These are phyloP conservation scores for Cuculus canorus DNA, from an alignment of 2,797 vertebrate species.

Conservation along the genomic window DNA sequence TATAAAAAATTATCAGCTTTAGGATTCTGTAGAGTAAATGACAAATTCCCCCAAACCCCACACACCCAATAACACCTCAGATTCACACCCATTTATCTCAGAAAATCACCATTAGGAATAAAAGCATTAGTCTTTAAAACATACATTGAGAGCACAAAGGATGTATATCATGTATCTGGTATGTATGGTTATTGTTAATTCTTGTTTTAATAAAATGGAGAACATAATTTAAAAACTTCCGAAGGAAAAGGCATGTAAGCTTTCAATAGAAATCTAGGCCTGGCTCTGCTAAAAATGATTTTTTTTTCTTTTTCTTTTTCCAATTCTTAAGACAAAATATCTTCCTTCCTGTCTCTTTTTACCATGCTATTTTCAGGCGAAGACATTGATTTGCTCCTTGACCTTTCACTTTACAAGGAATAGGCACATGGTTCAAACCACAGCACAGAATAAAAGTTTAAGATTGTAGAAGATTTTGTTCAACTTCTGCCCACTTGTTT, in stretches of 20 bases:
- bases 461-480: not conserved
- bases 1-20: not conserved
- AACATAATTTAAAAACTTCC: not conserved
- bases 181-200: not conserved
- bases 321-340: rapidly evolving
- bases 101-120: not conserved
- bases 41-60: rapidly evolving
- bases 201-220: not conserved
- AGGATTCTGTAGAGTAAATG: not conserved
- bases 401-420: not conserved
- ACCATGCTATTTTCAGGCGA: not conserved
- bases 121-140: not conserved
- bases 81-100: not conserved
- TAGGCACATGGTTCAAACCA: not conserved
- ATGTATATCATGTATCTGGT: not conserved
- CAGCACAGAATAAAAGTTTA: not conserved
- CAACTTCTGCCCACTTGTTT: not conserved
- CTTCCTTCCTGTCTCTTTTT: not conserved
- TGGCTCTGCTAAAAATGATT: not conserved
- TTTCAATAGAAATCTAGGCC: not conserved
- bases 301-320: not conserved
- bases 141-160: not conserved
- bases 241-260: not conserved
- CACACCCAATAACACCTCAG: not conserved
- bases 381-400: not conserved